Conservation (phyloP, 1,140 invertebrate species). For the Ceratosolen fusciceps region DNA sequence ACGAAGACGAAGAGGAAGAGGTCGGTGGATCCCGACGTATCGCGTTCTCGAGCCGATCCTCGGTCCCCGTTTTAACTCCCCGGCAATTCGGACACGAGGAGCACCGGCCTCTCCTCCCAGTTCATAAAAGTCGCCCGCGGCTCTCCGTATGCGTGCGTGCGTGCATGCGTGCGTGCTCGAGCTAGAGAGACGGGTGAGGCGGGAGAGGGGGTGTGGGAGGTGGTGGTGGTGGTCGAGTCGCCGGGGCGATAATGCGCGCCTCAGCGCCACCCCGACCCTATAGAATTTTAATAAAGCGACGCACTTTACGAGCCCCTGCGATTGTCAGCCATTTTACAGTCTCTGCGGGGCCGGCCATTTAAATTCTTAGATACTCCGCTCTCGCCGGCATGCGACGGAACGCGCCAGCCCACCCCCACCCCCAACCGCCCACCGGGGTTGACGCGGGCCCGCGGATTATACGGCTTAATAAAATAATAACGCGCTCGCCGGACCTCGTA, state of each 20-base stretch:
- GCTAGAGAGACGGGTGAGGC: background rate
- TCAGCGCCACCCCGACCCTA: slow-evolving; percentile 56
- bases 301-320: slow-evolving; percentile 67
- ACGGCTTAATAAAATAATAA: slow-evolving; percentile 69
- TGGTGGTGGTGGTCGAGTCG: background rate
- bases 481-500: slow-evolving; percentile 48
- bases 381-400: slow-evolving; percentile 17
- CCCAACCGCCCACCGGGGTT: too few relatives aligned
- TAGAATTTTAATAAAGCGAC: slow-evolving; percentile 73
- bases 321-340: slow-evolving; percentile 71
- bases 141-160: too few relatives aligned
- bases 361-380: slow-evolving; percentile 70
- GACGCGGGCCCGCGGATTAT: slow-evolving; percentile 54
- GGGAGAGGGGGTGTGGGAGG: background rate
- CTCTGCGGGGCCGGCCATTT: slow-evolving; percentile 68
- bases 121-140: too few relatives aligned
- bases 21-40: too few relatives aligned
- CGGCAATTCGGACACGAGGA: too few relatives aligned
- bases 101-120: too few relatives aligned
- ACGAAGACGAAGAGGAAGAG: too few relatives aligned
- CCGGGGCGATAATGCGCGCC: slow-evolving; percentile 37
- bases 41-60: too few relatives aligned
- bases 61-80: too few relatives aligned
- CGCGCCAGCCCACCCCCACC: too few relatives aligned
- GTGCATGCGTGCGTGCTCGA: too few relatives aligned